Evolutionary conservation across 2,797 vertebrate species (phyloP).

Genomic region (Lagocephalus sceleratus): DNA sequence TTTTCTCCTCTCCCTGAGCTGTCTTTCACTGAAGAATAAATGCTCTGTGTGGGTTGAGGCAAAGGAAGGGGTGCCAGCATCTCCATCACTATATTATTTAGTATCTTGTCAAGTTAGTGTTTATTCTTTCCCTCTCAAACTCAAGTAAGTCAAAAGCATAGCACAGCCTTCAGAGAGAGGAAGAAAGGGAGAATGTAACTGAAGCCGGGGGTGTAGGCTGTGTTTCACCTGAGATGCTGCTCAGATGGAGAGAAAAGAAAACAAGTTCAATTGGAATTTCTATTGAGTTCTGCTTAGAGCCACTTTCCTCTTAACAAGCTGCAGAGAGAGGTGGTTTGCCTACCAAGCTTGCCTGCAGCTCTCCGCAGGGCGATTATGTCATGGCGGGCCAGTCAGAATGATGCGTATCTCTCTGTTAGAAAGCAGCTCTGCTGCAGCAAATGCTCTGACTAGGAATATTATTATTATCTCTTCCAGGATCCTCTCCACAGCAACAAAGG

Average conservation of each 20-base stretch:
- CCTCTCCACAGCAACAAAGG: slow-evolving; percentile 68
- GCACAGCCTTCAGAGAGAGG: slow-evolving; percentile 54
- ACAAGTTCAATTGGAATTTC: slow-evolving; percentile 68
- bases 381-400: slow-evolving; percentile 70
- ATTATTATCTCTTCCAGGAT: slow-evolving; percentile 74
- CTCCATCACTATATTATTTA: slow-evolving; percentile 67
- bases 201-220: slow-evolving; percentile 58
- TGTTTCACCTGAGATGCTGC: slow-evolving; percentile 71
- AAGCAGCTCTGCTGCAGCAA: slow-evolving; percentile 64
- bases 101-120: slow-evolving; percentile 55
- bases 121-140: background rate
- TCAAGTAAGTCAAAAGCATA: slow-evolving; percentile 63
- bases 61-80: slow-evolving; percentile 57
- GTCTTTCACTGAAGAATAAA: slow-evolving; percentile 53
- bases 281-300: slow-evolving; percentile 70
- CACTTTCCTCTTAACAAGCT: slow-evolving; percentile 76
- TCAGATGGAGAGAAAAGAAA: slow-evolving; percentile 51
- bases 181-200: slow-evolving; percentile 59
- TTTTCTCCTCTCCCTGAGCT: slow-evolving; percentile 51
- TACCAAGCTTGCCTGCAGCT: slow-evolving; percentile 74
- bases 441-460: slow-evolving; percentile 71
- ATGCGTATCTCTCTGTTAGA: slow-evolving; percentile 73
- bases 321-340: slow-evolving; percentile 75
- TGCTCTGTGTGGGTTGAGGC: slow-evolving; percentile 64
- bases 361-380: slow-evolving; percentile 75